Base-by-base conservation (phyloP, 2,888 invertebrate genomes). In the Saturnia japonica region DNA sequence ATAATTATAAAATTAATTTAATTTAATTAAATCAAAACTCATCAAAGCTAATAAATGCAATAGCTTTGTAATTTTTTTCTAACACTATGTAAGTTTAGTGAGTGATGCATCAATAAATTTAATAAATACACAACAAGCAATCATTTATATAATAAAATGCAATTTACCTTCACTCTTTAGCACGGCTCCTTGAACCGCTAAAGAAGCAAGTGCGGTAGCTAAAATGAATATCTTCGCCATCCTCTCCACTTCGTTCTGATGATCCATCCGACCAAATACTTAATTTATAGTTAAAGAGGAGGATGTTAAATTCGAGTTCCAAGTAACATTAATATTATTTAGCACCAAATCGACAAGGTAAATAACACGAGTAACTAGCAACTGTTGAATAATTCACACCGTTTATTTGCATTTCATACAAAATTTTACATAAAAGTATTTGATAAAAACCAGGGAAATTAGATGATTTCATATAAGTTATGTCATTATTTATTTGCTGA, bases 211-310 rank as follows among this genome's bases (percentile, higher is more conserved):
- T 68, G 76, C 76, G 22, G 79, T 69, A 19, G 79, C 68, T 34
- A 77, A 69, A 47, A 78, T 22, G 62, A 72, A 68, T 47, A 72
- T 74, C 72, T 74, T 78, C 69, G 73, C 77, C 82, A 82, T 82
- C 72, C 72, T 76, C 74, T 67, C 68, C n/a, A 69, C 66, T 25
- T 67, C 64, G 78, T 76, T 88, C 80, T 89, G 85, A 82, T 67
- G 25, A 34, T 47, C 62, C 72, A 71, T 67, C 70, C 54, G 70
- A 57, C 28, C 71, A 71, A 67, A 62, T 72, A 77, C 70, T 68
- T 77, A 79, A 83, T 88, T 84, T 90, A 90, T 90, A 90, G 72
- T 77, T 78, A 74, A 75, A 73, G 69, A 76, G 57, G n/a, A 76
- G 75, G 77, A 77, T 76, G 75, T 74, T 71, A 71, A 80, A 79